Base-by-base conservation (phyloP, 2,797 vertebrate species). In the Ctenopoma multispine region DNA sequence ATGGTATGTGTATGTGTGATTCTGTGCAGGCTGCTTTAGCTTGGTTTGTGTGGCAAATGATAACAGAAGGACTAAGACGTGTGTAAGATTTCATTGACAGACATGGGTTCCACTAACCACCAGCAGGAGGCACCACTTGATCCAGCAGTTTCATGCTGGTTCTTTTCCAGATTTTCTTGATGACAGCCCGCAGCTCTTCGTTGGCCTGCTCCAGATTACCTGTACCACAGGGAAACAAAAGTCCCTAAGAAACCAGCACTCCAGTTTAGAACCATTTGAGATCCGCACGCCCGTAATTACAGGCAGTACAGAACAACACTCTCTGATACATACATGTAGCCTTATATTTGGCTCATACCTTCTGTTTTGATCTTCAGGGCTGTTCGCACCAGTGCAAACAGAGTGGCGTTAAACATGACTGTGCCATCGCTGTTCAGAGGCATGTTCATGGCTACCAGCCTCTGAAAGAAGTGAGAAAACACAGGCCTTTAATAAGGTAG, bases 101-200 rank as follows among this genome's bases (percentile, higher is more conserved):
- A 71, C 50, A 80, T 50, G 15, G 31, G 44, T 83, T 51, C 43
- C 85, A 99, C 98, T 99, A 94, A 99, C 98, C 98, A 89, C 97
- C 97, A 94, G 98, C 97, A 41, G 98, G 98, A 84, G 98, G 98
- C 75, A 99, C 97, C 68, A 99, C 97, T 97, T 99, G 98, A 86
- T 99, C 98, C 69, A 99, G 94, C 12, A 99, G 94, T 75, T 99
- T 99, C 97, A 99, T 99, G 91, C 97, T 99, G 0, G 98, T 99
- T 91, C 97, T 95, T 91, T 99, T 99, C 97, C 98, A 99, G 80
- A 99, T 99, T 92, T 99, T 99, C 95, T 99, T 99, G 82, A 99
- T 99, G 77, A 99, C 97, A 0, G 98, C 97, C 80, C 98, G 93
- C 62, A 99, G 96, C 84, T 99, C 98, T 91, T 99, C 98, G n/a